phyloP scores from a whole-genome alignment of 1,140 invertebrate genomes.

The Aphelinus certus region DNA sequence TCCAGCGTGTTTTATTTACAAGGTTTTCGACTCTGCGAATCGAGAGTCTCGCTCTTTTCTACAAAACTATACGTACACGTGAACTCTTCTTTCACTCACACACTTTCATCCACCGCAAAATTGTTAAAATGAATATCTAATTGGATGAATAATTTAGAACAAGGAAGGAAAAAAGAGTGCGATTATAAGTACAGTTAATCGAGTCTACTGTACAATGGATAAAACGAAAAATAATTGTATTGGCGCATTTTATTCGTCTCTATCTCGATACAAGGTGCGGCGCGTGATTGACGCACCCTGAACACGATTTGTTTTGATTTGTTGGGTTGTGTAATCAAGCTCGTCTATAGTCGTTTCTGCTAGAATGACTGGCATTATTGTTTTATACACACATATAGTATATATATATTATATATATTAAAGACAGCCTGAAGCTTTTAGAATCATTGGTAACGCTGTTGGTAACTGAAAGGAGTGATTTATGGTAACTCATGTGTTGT shows the following conservation, averaged over 20 bases:
- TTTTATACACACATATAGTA: not conserved
- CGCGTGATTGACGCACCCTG: not conserved
- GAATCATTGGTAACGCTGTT: constrained; percentile 27
- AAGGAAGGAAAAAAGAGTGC: not conserved
- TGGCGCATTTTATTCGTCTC: not conserved
- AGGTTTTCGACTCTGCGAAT: constrained; percentile 39
- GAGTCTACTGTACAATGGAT: no score
- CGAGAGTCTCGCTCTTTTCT: constrained; percentile 34
- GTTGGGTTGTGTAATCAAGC: not conserved
- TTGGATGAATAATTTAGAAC: not conserved
- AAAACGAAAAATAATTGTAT: constrained; percentile 27
- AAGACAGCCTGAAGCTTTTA: constrained; percentile 39
- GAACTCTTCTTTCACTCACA: not conserved
- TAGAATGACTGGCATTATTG: constrained; percentile 24
- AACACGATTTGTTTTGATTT: no score
- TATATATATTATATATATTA: no score
- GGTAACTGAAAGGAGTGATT: constrained; percentile 38
- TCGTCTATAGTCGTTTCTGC: not conserved
- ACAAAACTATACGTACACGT: constrained; percentile 19
- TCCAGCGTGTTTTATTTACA: constrained; percentile 51
- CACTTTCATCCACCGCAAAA: not conserved
- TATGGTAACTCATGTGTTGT: constrained; percentile 62
- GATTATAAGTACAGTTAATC: not conserved
- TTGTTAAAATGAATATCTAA: not conserved
- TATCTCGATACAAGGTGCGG: not conserved